These are phyloP conservation scores for Drosophila dives DNA, from an alignment of 2,888 invertebrate species.

Conservation along the genomic window DNA sequence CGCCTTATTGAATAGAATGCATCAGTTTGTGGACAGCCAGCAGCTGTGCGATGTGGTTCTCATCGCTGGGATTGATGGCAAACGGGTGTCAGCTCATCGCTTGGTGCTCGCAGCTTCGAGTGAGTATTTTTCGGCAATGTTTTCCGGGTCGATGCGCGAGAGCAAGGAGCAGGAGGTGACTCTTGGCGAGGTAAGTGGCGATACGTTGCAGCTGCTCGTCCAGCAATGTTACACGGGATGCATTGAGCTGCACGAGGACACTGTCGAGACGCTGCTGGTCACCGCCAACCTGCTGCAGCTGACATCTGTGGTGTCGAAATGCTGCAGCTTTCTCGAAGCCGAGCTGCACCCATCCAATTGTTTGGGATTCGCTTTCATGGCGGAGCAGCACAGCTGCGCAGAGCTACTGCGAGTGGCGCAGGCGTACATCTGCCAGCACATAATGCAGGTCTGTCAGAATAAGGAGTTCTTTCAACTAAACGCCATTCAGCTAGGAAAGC, in stretches of 20 bases:
- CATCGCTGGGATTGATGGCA: background rate
- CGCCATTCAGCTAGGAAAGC: slow-evolving; percentile 91
- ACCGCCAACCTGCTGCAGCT: slow-evolving; percentile 95
- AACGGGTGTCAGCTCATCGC: slow-evolving; percentile 91
- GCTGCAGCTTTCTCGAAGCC: slow-evolving; percentile 94
- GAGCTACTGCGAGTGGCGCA: slow-evolving; percentile 92
- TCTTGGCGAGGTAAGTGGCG: slow-evolving; percentile 93
- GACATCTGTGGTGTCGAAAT: slow-evolving; percentile 93
- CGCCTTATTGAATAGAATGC: background rate
- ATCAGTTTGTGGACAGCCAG: background rate
- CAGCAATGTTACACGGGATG: slow-evolving; percentile 94
- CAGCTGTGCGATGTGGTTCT: slow-evolving; percentile 1
- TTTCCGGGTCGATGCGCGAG: slow-evolving; percentile 94
- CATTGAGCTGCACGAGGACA: slow-evolving; percentile 94
- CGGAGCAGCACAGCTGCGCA: slow-evolving; percentile 94
- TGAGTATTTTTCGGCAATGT: slow-evolving; percentile 98
- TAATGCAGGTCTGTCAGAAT: slow-evolving; percentile 88
- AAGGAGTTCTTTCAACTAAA: slow-evolving; percentile 86
- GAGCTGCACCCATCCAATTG: slow-evolving; percentile 94
- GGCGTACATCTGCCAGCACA: slow-evolving; percentile 92
- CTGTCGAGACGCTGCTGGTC: slow-evolving; percentile 93
- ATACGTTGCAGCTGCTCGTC: slow-evolving; percentile 93
- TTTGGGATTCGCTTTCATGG: slow-evolving; percentile 96
- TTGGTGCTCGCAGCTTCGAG: slow-evolving; percentile 95
- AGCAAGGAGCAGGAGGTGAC: slow-evolving; percentile 93